phyloP scores from a whole-genome alignment of 2,113 vertebrate genomes.

The Megaceryle maxima region DNA sequence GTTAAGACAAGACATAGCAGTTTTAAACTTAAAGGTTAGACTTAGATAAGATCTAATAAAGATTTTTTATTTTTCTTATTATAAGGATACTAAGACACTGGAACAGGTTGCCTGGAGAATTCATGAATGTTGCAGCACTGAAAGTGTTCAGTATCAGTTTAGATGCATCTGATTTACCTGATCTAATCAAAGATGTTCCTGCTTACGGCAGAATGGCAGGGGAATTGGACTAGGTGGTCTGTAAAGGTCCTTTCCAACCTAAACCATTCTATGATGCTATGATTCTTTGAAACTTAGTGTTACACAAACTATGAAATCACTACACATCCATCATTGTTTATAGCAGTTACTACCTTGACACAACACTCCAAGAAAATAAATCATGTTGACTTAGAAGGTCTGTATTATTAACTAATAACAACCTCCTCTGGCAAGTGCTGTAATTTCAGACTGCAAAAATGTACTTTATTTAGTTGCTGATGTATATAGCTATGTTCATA shows the following conservation, averaged over 20 bases:
- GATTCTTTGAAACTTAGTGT: neutral
- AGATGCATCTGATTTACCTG: neutral
- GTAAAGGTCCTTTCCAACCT: neutral
- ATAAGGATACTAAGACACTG: neutral
- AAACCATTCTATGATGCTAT: neutral
- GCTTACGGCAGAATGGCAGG: neutral
- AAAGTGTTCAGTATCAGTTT: neutral
- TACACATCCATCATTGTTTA: neutral
- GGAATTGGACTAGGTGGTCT: neutral
- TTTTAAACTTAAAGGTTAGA: neutral
- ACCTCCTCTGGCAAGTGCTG: neutral
- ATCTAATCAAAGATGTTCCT: neutral
- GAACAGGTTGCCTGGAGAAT: neutral
- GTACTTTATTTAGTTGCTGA: neutral
- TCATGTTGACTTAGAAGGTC: neutral
- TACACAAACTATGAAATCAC: neutral
- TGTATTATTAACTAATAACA: neutral
- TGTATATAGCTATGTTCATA: neutral
- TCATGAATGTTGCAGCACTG: neutral
- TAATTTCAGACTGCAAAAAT: neutral
- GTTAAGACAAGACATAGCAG: fast-evolving
- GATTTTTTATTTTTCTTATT: no score
- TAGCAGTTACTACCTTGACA: neutral
- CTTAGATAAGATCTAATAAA: neutral
- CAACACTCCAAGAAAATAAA: neutral